Evolutionary conservation across 2,888 invertebrate species (phyloP), one percentile per base, ranked within the genome.

Genomic region (Ophion costatus): DNA sequence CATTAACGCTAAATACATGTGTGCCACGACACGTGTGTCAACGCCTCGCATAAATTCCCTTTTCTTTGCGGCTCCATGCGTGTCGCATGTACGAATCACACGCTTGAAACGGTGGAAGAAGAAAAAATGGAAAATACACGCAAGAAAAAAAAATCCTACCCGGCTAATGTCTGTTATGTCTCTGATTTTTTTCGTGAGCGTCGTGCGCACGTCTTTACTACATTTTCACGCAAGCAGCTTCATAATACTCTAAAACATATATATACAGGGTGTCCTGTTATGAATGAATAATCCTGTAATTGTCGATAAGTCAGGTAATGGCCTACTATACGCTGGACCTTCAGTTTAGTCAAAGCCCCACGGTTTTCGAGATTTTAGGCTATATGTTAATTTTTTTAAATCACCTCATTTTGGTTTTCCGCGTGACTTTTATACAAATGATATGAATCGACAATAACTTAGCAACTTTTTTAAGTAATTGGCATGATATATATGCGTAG

Each of bases 141-240:
- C 67, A 66, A n/a, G 45, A 56, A 78, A 73, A 51, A 45, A 51
- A 51, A 17, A 51, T 17, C 51, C 67, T 42, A 73, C 22, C 33
- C 57, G n/a, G 51, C 64, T 70, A 81, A 81, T 84, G 84, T 81
- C 84, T 78, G 78, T 84, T 78, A 59, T 81, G 84, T 84, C 81
- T 84, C 81, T 81, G 84, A 74, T 84, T 84, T 84, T 45, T 74
- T 81, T 81, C 78, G 74, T 22, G 69, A 56, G 64, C 63, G 42
- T 73, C 73, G 69, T 69, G 77, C 42, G 73, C 33, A 42, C 24
- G n/a, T n/a, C 56, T 76, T 78, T 81, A 74, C 67, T 80, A 77
- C 84, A 74, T 84, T 64, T 78, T 45, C 57, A 78, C 73, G 29
- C 77, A 74, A 77, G 63, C 66, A 64, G 56, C 74, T 57, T 24